Conservation (phyloP, 1,140 invertebrate species). For the Rhizoglyphus robini region DNA sequence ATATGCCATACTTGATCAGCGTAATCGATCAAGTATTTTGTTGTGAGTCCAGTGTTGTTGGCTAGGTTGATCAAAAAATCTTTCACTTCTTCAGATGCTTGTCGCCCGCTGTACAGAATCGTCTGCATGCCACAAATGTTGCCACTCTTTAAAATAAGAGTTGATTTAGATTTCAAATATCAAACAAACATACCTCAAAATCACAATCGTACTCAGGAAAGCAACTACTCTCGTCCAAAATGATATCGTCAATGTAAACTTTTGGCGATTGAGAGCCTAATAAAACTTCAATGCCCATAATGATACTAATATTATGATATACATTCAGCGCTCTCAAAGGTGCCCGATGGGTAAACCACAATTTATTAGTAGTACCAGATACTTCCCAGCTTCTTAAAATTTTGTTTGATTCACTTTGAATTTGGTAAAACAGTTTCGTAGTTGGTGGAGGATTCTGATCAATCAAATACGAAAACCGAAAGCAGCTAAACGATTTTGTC, state of each 20-base stretch:
- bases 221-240: not conserved
- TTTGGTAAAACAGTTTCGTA: not conserved
- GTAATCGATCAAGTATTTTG: not conserved
- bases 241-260: not conserved
- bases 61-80: not conserved
- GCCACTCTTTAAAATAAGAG: not conserved
- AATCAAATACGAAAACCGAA: not conserved
- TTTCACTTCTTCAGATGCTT: not conserved
- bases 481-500: not conserved
- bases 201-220: not conserved
- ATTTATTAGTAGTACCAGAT: not conserved
- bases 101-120: not conserved
- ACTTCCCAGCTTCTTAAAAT: no score
- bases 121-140: not conserved
- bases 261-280: not conserved
- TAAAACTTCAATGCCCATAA: no score
- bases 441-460: not conserved
- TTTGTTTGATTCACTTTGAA: not conserved
- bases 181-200: slow-evolving; percentile 13
- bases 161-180: not conserved
- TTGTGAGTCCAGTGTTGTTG: not conserved
- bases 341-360: not conserved
- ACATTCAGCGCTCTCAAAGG: not conserved
- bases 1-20: not conserved
- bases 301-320: not conserved